Percentiles rank a stretch among this genome's conserved stretches.
phyloP scores from a whole-genome alignment of 1,140 invertebrate species.

The Anastrepha obliqua region DNA sequence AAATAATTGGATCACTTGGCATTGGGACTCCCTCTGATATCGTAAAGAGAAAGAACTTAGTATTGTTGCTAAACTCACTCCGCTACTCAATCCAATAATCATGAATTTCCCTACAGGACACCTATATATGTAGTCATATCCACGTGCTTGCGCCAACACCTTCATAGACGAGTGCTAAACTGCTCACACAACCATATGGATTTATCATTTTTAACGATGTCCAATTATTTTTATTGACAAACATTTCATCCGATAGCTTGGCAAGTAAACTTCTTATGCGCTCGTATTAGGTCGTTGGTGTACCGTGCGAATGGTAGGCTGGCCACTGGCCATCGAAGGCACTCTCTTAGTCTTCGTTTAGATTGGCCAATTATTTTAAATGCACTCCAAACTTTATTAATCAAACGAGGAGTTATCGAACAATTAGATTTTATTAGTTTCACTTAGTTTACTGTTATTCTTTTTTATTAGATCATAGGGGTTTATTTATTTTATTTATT shows the following conservation, averaged over 20 bases:
- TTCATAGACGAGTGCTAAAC: no score
- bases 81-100: no score
- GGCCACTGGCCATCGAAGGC: background rate
- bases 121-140: no score
- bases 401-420: background rate
- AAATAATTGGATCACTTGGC: no score
- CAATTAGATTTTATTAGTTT: background rate
- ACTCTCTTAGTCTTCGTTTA: background rate
- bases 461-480: background rate
- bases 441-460: background rate
- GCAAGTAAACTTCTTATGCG: background rate
- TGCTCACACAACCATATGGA: background rate
- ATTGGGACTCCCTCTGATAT: no score
- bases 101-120: no score
- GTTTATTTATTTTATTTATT: background rate
- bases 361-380: slow-evolving; percentile 25
- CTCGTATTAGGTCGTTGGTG: background rate
- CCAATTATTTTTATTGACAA: slow-evolving; percentile 46
- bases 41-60: no score
- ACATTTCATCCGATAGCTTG: background rate
- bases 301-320: no score
- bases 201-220: slow-evolving; percentile 44
- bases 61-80: no score
- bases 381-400: background rate
- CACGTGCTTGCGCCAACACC: no score